Conservation (phyloP, 2,888 invertebrate genomes). For the Brassicogethes aeneus region DNA sequence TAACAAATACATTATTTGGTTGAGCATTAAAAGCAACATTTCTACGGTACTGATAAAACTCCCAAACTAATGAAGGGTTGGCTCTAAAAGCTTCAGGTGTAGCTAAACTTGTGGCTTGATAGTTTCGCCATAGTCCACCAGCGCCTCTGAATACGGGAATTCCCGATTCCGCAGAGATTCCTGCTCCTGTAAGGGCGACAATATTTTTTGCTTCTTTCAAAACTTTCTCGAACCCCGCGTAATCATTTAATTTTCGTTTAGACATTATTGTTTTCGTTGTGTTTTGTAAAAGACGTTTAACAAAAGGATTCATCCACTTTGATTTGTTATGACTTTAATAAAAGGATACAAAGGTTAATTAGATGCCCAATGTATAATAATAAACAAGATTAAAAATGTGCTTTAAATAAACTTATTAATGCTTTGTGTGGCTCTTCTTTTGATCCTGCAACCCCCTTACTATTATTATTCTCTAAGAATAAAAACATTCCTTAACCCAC, state of each 20-base stretch:
- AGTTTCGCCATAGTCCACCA: conserved; percentile 75
- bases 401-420: too few species aligned
- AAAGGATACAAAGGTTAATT: too few species aligned
- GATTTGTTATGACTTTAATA: too few species aligned
- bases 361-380: too few species aligned
- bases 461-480: too few species aligned
- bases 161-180: conserved; percentile 92
- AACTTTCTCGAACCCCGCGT: conserved; percentile 47
- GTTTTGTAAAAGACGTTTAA: background rate
- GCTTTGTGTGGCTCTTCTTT: too few species aligned
- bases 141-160: conserved; percentile 80
- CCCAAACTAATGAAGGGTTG: conserved; percentile 78
- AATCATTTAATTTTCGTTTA: conserved; percentile 25
- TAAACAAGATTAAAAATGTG: too few species aligned
- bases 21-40: conserved; percentile 63
- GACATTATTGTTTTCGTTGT: conserved; percentile 15
- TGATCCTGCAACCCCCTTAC: too few species aligned
- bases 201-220: conserved; percentile 49
- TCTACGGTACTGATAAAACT: conserved; percentile 80
- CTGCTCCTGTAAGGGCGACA: conserved; percentile 85
- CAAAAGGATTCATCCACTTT: background rate
- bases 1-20: conserved; percentile 55
- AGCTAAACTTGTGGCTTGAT: conserved; percentile 56
- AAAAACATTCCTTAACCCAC: too few species aligned
- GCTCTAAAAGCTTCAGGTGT: conserved; percentile 62